Evolutionary conservation across 2,888 invertebrate genomes (phyloP).

Genomic region (Chromoteleia sp.): DNA sequence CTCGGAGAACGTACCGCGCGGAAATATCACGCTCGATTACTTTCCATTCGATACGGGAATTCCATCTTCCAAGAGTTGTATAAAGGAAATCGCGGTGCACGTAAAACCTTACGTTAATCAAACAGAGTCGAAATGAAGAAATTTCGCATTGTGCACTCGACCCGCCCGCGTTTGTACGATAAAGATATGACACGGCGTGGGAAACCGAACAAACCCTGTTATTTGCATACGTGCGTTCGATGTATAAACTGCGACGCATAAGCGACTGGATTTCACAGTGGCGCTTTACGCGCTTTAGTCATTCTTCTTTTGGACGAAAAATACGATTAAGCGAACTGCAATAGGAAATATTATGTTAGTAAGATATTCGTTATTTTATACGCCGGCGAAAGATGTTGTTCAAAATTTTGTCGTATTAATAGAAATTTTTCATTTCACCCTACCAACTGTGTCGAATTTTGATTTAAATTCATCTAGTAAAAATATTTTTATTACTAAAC

Average conservation of each 20-base stretch:
- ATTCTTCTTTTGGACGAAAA: constrained; percentile 19
- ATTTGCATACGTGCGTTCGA: constrained; percentile 25
- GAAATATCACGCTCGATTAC: constrained; percentile 56
- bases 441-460: too few relatives aligned
- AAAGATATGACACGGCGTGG: background rate
- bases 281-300: constrained; percentile 10
- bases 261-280: constrained; percentile 1
- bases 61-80: constrained; percentile 50
- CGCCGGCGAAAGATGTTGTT: too few relatives aligned
- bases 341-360: constrained; percentile 25
- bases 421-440: too few relatives aligned
- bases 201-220: background rate
- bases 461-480: too few relatives aligned
- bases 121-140: constrained; percentile 45
- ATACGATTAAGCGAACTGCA: constrained; percentile 5
- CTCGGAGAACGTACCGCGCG: constrained; percentile 14
- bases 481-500: too few relatives aligned
- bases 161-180: background rate
- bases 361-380: too few relatives aligned
- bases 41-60: constrained; percentile 54
- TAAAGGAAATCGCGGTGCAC: constrained; percentile 43
- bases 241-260: constrained; percentile 17
- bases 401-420: too few relatives aligned
- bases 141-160: constrained; percentile 26
- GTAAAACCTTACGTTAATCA: constrained; percentile 56